Base-by-base conservation (phyloP, 1,140 invertebrate species). In the Temnothorax curvispinosus region DNA sequence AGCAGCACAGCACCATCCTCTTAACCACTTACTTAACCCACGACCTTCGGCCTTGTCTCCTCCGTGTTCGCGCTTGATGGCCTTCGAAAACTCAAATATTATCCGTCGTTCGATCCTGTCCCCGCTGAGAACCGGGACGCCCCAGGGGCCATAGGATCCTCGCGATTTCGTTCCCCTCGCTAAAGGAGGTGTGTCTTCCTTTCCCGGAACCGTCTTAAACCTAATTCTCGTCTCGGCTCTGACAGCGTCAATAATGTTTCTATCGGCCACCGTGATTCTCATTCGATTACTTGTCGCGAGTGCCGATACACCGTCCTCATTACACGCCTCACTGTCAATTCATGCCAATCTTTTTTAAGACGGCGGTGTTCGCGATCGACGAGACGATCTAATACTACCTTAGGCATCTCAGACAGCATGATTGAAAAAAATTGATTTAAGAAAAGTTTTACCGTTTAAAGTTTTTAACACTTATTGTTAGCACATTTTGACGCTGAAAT, bases 11-110 rank as follows among this genome's bases (percentile, higher is more conserved):
- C 85, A 65, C 85, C 85, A 89, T 90, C 92, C 89, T 93, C 92
- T 92, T 93, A 93, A 93, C 91, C 93, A 94, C 92, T 94, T 93
- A 93, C 93, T 94, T 93, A 93, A 94, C 91, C 90, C 87, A 91
- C 88, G 87, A 92, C 89, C 89, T 91, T 82, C 90, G 88, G 67
- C 87, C 90, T 87, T 75, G 81, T 82, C 84, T 69, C 50, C 84
- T 21, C 47, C 8, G 47, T 62, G 69, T 76, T 88, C 60, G 50
- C 15, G 77, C 27, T 88, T 78, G 89, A 91, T 89, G 80, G 82
- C 76, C 77, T 91, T 89, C 87, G 91, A 91, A 90, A 93, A 92
- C 91, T 93, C 92, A 93, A 94, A 93, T 94, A 93, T 94, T 93
- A 92, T 93, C 91, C 87, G 80, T 87, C 88, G 84, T 82, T 88